Percentiles rank a stretch among this genome's conserved stretches.
Evolutionary conservation across 2,113 vertebrate species (phyloP).

Genomic region (Notarius quadriscutis): DNA sequence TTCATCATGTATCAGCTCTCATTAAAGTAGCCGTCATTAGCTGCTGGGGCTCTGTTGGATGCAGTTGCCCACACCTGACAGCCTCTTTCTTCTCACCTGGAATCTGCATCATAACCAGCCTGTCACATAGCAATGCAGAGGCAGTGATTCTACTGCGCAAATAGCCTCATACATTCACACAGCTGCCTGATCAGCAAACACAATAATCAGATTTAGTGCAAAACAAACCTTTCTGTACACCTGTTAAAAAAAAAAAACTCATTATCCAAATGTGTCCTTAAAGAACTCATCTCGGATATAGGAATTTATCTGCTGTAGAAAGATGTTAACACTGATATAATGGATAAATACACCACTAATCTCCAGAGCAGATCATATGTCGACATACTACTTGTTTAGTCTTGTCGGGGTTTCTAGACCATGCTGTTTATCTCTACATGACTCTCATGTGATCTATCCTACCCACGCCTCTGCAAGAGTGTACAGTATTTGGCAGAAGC

Average conservation of each 20-base stretch:
- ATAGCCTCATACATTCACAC: conserved; percentile 23
- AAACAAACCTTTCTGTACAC: conserved; percentile 12
- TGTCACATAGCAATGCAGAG: conserved; percentile 32
- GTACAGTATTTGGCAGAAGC: conserved; percentile 56
- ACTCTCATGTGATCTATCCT: conserved; percentile 54
- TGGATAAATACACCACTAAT: conserved; percentile 41
- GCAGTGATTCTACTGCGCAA: conserved; percentile 25
- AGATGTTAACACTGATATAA: background rate
- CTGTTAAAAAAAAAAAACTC: background rate
- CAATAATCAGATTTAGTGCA: conserved; percentile 27
- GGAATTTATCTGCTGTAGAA: background rate
- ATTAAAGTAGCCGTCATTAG: conserved; percentile 74
- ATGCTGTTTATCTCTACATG: conserved; percentile 54
- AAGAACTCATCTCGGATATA: background rate
- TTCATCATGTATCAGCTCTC: conserved; percentile 77
- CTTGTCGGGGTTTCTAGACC: conserved; percentile 38
- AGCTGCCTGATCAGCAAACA: conserved; percentile 39
- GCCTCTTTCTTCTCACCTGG: conserved; percentile 57
- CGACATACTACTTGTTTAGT: conserved; percentile 47
- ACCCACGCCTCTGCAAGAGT: conserved; percentile 23
- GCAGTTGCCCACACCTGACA: conserved; percentile 65
- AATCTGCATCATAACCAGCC: conserved; percentile 51
- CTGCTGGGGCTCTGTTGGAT: conserved; percentile 65
- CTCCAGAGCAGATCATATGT: conserved; percentile 49
- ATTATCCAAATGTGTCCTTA: background rate